phyloP scores from a whole-genome alignment of 2,888 invertebrate genomes.

The Chelonus formosanus region DNA sequence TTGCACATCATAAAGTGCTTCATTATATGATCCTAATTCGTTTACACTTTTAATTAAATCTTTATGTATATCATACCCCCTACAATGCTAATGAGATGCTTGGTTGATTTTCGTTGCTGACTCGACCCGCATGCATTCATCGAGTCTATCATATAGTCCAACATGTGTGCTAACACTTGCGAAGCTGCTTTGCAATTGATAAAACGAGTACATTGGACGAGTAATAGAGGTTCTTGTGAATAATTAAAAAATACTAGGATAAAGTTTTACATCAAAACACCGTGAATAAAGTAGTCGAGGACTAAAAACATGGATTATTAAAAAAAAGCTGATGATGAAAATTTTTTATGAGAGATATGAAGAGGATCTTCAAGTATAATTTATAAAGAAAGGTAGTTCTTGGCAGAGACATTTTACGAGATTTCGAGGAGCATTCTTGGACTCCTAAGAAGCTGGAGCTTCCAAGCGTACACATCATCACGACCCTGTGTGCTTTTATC shows the following conservation, averaged over 20 bases:
- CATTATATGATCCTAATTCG: too few species aligned
- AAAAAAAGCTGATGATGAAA: slow-evolving; percentile 14
- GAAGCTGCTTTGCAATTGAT: neutral
- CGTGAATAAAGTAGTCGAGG: neutral
- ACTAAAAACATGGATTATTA: slow-evolving; percentile 1
- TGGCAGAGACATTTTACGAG: slow-evolving; percentile 22
- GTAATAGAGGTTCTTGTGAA: slow-evolving; percentile 4
- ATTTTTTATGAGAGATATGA: slow-evolving; percentile 22
- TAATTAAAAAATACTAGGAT: slow-evolving; percentile 23
- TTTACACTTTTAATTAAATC: too few species aligned
- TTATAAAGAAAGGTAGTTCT: slow-evolving; percentile 17
- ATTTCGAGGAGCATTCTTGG: slow-evolving; percentile 23
- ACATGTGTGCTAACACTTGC: neutral
- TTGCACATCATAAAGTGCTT: too few species aligned
- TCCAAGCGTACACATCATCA: slow-evolving; percentile 6
- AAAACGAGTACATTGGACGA: slow-evolving; percentile 4
- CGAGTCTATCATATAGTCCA: neutral
- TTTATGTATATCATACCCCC: neutral
- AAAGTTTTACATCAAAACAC: slow-evolving; percentile 2
- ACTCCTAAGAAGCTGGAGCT: slow-evolving; percentile 1
- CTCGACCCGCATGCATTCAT: neutral
- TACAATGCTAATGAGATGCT: slow-evolving; percentile 12
- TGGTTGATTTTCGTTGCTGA: slow-evolving; percentile 3
- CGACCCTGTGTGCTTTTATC: slow-evolving; percentile 3
- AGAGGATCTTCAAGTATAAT: slow-evolving; percentile 11